Percentiles rank a stretch among this genome's conserved stretches.
These are phyloP conservation scores for Propithecus perrieri DNA, from an alignment of 2,797 vertebrate species.

Conservation along the genomic window DNA sequence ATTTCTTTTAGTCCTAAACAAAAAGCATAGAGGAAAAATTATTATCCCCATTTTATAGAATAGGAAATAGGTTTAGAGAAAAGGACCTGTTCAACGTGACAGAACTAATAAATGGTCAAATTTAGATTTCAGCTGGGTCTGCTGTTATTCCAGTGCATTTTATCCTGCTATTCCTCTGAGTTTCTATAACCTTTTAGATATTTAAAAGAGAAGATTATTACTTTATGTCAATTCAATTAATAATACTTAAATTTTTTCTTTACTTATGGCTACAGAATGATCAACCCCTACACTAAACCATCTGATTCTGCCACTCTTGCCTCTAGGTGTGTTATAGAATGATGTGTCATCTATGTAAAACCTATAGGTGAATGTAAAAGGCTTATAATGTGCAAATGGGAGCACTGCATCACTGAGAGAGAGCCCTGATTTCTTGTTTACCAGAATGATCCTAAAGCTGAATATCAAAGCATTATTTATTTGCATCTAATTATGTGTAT, in stretches of 20 bases:
- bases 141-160: neutral
- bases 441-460: neutral
- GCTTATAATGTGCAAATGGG: neutral
- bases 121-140: neutral
- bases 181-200: neutral
- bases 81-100: neutral
- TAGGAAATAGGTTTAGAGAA: neutral
- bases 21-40: neutral
- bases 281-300: neutral
- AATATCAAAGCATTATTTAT: neutral
- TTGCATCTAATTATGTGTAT: neutral
- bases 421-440: neutral
- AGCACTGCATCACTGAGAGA: neutral
- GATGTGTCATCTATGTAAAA: neutral
- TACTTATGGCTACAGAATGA: neutral
- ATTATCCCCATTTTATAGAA: neutral
- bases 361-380: neutral
- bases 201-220: neutral
- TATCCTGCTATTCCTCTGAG: neutral
- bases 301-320: neutral
- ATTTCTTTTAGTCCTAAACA: neutral
- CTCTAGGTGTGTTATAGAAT: neutral
- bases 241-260: neutral
- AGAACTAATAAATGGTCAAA: neutral
- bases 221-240: constrained; percentile 19